Conservation (phyloP, 2,113 vertebrate genomes). For the Pachycephala philippinensis region DNA sequence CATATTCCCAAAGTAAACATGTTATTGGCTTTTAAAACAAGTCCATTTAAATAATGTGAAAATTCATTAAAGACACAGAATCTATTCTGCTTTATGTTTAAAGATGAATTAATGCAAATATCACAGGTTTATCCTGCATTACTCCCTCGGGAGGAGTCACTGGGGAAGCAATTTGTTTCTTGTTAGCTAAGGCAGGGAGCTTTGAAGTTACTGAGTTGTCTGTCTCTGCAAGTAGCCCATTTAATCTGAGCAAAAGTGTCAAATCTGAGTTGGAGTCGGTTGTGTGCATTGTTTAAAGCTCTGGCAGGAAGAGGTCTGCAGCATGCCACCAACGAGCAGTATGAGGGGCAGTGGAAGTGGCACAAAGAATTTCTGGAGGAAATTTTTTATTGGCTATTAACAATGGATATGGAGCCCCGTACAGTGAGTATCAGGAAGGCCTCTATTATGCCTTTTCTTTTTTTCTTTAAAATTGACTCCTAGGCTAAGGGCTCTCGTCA, state of each 20-base stretch:
- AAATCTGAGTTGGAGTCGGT: slow-evolving; percentile 22
- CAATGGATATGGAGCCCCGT: background rate
- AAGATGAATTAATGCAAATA: slow-evolving; percentile 55
- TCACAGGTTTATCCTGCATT: slow-evolving; percentile 51
- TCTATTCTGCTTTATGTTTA: slow-evolving; percentile 59
- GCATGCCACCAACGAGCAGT: background rate
- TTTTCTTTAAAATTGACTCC: background rate
- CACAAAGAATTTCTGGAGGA: background rate
- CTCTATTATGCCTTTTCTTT: background rate
- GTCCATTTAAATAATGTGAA: slow-evolving; percentile 48
- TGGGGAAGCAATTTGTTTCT: slow-evolving; percentile 73
- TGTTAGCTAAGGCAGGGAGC: slow-evolving; percentile 55
- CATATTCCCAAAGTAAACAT: slow-evolving; percentile 27
- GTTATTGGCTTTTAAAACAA: slow-evolving; percentile 52
- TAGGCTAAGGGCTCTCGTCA: background rate
- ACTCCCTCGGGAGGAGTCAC: slow-evolving; percentile 52
- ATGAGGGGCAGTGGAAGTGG: background rate
- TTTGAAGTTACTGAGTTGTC: slow-evolving; percentile 60
- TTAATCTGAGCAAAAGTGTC: slow-evolving; percentile 11
- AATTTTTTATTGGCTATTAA: background rate
- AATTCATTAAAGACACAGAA: slow-evolving; percentile 5
- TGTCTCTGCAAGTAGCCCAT: slow-evolving; percentile 23
- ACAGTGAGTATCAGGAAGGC: background rate
- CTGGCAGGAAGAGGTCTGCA: background rate
- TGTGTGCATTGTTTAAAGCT: slow-evolving; percentile 20